phyloP scores from a whole-genome alignment of 2,888 invertebrate genomes.

The Campoplex capitator region DNA sequence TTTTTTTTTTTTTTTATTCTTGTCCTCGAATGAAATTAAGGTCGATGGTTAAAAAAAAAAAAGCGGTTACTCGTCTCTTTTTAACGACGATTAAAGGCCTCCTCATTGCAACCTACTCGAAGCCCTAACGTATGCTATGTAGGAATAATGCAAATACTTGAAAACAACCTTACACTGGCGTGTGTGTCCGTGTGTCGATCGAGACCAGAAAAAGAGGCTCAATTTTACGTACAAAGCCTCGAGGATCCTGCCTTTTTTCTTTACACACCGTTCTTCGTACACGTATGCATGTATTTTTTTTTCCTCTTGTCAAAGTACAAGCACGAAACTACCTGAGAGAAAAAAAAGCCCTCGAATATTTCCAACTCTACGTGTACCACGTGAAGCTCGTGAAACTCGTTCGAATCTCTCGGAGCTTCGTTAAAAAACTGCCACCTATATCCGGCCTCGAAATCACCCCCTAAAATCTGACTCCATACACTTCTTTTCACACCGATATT shows the following conservation, averaged over 20 bases:
- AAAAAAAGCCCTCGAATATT: neutral
- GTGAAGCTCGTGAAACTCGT: slow-evolving; percentile 40
- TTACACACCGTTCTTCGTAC: neutral
- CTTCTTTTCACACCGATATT: slow-evolving; percentile 5
- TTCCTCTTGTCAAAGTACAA: neutral
- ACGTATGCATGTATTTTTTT: neutral
- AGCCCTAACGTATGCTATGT: neutral
- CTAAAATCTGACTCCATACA: neutral
- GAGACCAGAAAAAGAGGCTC: neutral
- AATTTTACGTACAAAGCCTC: neutral
- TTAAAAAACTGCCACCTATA: slow-evolving; percentile 27
- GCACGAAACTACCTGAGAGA: neutral
- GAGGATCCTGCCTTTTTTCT: neutral
- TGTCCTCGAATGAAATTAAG: slow-evolving; percentile 10
- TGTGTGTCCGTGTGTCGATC: neutral
- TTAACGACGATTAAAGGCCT: slow-evolving; percentile 31
- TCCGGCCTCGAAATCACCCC: neutral
- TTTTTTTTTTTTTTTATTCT: neutral
- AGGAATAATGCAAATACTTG: slow-evolving; percentile 26
- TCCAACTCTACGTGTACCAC: neutral
- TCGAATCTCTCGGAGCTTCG: slow-evolving; percentile 31
- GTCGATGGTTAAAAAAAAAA: neutral
- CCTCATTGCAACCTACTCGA: slow-evolving; percentile 5
- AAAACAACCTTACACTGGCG: neutral
- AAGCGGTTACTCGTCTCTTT: slow-evolving; percentile 20